phyloP scores from a whole-genome alignment of 2,113 vertebrate species.

The Mixornis gularis region DNA sequence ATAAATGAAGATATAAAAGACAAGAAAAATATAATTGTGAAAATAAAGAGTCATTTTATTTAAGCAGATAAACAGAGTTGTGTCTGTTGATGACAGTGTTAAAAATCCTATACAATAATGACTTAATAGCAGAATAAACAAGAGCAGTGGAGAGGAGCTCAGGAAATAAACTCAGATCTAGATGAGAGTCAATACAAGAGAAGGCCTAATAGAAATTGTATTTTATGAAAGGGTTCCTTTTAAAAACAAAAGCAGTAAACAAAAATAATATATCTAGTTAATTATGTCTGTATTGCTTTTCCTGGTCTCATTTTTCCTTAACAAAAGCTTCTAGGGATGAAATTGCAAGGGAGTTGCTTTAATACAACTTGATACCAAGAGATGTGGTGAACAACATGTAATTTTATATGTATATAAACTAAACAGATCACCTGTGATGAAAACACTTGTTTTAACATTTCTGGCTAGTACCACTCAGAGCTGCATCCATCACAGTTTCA shows the following conservation, averaged over 20 bases:
- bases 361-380: no score
- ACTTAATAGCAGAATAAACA: neutral
- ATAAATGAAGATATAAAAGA: neutral
- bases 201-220: neutral
- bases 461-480: neutral
- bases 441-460: neutral
- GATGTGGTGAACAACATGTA: neutral
- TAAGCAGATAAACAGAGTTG: neutral
- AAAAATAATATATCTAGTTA: neutral
- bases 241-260: neutral
- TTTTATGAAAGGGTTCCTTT: neutral
- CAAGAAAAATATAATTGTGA: neutral
- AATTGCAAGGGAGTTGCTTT: neutral
- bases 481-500: neutral
- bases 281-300: neutral
- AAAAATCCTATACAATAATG: neutral
- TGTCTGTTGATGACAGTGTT: neutral
- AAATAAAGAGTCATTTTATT: neutral
- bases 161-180: neutral
- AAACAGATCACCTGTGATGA: neutral
- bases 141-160: neutral
- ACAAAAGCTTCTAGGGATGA: neutral
- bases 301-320: neutral
- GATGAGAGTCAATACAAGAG: neutral
- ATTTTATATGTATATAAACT: neutral